These are phyloP conservation scores for Delphinus delphis DNA, from an alignment of 2,113 vertebrate species.

Conservation along the genomic window DNA sequence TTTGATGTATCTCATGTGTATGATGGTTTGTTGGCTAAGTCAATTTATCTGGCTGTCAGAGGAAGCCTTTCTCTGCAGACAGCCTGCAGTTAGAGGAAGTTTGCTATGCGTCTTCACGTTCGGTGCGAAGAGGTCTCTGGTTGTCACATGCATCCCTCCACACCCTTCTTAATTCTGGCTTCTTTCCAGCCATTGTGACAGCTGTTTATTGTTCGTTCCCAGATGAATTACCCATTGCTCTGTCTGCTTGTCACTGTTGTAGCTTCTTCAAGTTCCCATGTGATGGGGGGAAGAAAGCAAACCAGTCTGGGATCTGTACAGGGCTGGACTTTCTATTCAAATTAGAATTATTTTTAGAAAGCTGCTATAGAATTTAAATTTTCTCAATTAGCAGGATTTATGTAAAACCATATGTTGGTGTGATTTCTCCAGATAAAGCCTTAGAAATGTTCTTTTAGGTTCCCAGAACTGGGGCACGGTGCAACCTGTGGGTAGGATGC, in stretches of 20 bases:
- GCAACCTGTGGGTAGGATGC: background rate
- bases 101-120: background rate
- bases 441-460: slow-evolving; percentile 67
- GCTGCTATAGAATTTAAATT: slow-evolving; percentile 75
- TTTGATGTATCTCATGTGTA: background rate
- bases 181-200: slow-evolving; percentile 59
- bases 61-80: background rate
- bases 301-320: slow-evolving; percentile 55
- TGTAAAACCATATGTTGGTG: slow-evolving; percentile 75
- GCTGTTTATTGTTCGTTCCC: slow-evolving; percentile 67
- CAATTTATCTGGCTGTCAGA: background rate
- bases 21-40: background rate
- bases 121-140: background rate
- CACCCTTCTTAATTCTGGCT: background rate
- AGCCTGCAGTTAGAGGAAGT: background rate
- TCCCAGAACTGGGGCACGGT: background rate
- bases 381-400: slow-evolving; percentile 77
- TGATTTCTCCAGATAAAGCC: slow-evolving; percentile 73
- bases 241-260: slow-evolving; percentile 62
- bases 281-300: background rate
- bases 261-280: slow-evolving; percentile 62
- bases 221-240: slow-evolving; percentile 63
- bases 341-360: slow-evolving; percentile 81
- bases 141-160: background rate
- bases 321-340: slow-evolving; percentile 66